phyloP scores from a whole-genome alignment of 2,113 vertebrate genomes.

The Toxotes jaculatrix region DNA sequence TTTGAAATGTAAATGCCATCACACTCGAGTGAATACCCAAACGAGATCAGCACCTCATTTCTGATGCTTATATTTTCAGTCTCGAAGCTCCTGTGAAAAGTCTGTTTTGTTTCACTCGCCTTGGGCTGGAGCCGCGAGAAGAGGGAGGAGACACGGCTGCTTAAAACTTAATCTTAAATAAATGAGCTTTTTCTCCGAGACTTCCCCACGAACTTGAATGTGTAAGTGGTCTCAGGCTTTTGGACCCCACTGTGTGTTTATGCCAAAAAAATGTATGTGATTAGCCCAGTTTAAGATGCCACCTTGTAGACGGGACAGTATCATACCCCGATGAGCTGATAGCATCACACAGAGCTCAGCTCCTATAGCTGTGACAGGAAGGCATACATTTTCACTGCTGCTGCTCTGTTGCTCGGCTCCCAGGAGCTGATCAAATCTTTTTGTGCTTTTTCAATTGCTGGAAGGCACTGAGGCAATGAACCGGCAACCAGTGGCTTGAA shows the following conservation, averaged over 20 bases:
- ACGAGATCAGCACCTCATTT: conserved; percentile 42
- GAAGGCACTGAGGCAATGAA: conserved; percentile 61
- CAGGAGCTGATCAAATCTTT: conserved; percentile 51
- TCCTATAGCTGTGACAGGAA: neutral
- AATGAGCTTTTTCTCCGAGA: conserved; percentile 11
- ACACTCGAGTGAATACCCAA: conserved; percentile 11
- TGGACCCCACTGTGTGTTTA: no score
- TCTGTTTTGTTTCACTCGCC: conserved; percentile 5
- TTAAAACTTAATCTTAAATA: conserved; percentile 9
- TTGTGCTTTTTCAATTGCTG: conserved; percentile 49
- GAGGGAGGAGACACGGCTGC: neutral
- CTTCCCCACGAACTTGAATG: no score
- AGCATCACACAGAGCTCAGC: neutral
- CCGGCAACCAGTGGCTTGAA: conserved; percentile 34
- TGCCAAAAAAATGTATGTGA: neutral
- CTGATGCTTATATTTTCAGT: neutral
- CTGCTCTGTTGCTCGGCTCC: conserved; percentile 44
- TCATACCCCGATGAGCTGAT: conserved; percentile 18
- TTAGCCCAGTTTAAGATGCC: conserved; percentile 34
- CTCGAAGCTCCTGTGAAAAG: conserved; percentile 16
- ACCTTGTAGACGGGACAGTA: neutral
- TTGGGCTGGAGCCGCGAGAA: neutral
- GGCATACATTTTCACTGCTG: conserved; percentile 32
- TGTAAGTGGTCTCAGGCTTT: no score
- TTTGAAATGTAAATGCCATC: conserved; percentile 26